Conservation (phyloP, 2,797 vertebrate species). For the Setipinna tenuifilis region DNA sequence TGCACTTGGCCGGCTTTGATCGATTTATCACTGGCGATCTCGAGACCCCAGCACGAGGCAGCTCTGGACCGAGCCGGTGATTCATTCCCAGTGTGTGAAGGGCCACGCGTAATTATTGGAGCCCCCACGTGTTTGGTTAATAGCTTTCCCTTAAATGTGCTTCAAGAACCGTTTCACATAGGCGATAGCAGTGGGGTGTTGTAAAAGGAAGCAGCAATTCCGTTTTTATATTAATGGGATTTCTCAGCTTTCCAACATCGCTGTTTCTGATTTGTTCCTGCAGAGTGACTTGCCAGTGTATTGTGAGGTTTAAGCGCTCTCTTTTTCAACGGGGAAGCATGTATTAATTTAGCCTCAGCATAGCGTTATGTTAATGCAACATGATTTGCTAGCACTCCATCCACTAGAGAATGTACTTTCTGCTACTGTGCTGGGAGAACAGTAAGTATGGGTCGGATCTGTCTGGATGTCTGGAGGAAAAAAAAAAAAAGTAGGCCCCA, state of each 20-base stretch:
- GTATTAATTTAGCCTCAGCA: background rate
- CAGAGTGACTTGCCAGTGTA: background rate
- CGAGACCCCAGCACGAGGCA: conserved; percentile 29
- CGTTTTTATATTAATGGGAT: background rate
- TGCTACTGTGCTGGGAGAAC: background rate
- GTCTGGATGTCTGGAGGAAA: background rate
- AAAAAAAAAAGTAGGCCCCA: conserved; percentile 15
- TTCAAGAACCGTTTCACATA: conserved; percentile 28
- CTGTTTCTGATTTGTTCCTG: background rate
- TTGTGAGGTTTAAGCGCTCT: background rate
- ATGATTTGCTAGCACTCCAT: background rate
- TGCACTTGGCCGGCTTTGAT: conserved; percentile 32
- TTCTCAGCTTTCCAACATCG: background rate
- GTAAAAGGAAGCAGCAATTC: background rate
- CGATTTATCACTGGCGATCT: conserved; percentile 36
- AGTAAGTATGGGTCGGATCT: background rate
- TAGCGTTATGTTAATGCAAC: background rate
- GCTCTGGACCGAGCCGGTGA: conserved; percentile 35
- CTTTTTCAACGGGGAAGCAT: background rate
- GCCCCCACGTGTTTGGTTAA: conserved; percentile 29
- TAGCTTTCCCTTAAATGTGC: conserved; percentile 39
- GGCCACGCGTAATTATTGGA: conserved; percentile 29
- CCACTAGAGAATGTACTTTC: background rate
- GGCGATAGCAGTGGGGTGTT: background rate
- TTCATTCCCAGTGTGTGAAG: conserved; percentile 35